Evolutionary conservation across 2,888 invertebrate genomes (phyloP), one percentile per base, ranked within the genome.

Genomic region (Lepidochrysops patricia): DNA sequence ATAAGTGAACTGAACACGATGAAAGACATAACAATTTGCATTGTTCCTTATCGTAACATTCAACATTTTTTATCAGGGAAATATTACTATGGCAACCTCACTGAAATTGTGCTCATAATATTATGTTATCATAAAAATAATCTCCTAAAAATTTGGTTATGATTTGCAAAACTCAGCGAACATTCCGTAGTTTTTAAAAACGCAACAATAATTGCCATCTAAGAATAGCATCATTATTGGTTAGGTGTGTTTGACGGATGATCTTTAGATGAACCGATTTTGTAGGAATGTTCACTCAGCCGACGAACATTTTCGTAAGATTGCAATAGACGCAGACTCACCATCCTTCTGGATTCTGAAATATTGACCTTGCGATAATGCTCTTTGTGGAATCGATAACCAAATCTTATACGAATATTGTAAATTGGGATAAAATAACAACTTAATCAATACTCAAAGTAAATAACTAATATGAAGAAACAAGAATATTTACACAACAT

Each of bases 311-410:
- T 79, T 79, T 77, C 80, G 86, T 76, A 84, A 82, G 84, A 69
- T 64, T 74, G 70, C 67, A 68, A 70, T 71, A 74, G 67, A 68
- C 66, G 66, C 57, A 65, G 72, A 89, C 89, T 89, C 86, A 89
- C 89, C 88, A 82, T 87, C 87, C 88, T 70, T 71, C 74, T 72
- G 82, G 83, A 68, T 76, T 86, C 89, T 89, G 89, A 88, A 88
- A 74, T 75, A 75, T 73, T 63, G 75, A 77, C 76, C 88, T 85
- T 84, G 71, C 88, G 82, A 80, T 80, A 82, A 84, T 75, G 77
- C 81, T 76, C 75, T 62, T 49, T 58, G 68, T 63, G 62, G 73
- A 57, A 57, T 57, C 57, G n/a, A 19, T 13, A 57, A 57, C 57
- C 57, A 57, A 57, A 57, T 57, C 23, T 37, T 57, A 26, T 23